These are phyloP conservation scores for Sipunculus nudus DNA, from an alignment of 2,888 invertebrate genomes.

Conservation along the genomic window DNA sequence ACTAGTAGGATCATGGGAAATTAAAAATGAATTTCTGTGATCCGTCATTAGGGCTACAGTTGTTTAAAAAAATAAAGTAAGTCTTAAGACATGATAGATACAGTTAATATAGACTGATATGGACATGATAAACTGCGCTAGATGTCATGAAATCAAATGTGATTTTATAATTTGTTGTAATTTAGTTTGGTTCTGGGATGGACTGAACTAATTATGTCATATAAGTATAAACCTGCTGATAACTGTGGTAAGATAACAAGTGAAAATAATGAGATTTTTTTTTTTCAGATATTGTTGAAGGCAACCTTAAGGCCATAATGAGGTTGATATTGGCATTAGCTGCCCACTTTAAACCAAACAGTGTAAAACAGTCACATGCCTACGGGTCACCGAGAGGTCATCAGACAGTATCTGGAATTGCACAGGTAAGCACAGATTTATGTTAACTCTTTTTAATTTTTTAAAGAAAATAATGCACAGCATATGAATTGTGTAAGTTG, in stretches of 20 bases:
- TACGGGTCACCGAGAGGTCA: not conserved
- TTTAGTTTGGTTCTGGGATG: too few species aligned
- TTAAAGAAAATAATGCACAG: not conserved
- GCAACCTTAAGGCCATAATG: slow-evolving; percentile 68
- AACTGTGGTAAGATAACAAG: not conserved
- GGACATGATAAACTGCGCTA: too few species aligned
- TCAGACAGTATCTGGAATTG: slow-evolving; percentile 50
- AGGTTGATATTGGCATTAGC: slow-evolving; percentile 68
- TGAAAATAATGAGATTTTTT: not conserved
- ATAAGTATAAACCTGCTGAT: too few species aligned
- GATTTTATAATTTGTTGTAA: too few species aligned
- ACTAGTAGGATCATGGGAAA: too few species aligned
- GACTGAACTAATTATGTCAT: not conserved
- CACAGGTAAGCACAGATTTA: slow-evolving; percentile 46
- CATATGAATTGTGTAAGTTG: too few species aligned
- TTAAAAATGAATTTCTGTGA: too few species aligned
- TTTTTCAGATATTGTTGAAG: slow-evolving; percentile 65
- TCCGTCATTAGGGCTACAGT: too few species aligned
- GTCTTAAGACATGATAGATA: too few species aligned
- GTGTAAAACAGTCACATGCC: slow-evolving; percentile 55
- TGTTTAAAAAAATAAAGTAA: too few species aligned
- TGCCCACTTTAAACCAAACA: slow-evolving; percentile 67
- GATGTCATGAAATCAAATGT: too few species aligned
- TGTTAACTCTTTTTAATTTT: slow-evolving; percentile 2
- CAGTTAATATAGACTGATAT: too few species aligned